Base-by-base conservation (phyloP, 2,797 vertebrate genomes). In the Odontamblyopus lacepedii region DNA sequence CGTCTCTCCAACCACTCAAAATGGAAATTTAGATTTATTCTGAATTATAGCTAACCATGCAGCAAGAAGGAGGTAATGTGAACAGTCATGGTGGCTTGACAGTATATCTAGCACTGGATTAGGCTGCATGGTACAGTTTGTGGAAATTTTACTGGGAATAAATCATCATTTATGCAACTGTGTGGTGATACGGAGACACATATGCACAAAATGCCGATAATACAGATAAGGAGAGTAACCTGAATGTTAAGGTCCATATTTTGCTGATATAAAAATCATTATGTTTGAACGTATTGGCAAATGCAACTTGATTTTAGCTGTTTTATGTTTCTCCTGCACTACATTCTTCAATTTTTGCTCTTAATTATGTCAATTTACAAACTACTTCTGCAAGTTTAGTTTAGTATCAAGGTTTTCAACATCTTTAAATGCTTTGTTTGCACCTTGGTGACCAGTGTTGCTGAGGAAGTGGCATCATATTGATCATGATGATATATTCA, bases 1-100 rank as follows among this genome's bases (percentile, higher is more conserved):
- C 23, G 23, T 56, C n/a, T 56, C n/a, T 55, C n/a, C 30, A 69
- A 26, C 53, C 15, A 59, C 53, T 69, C 32, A 57, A 69, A 59
- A 57, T 69, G 55, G 30, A 69, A 57, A 69, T 68, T 23, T 68
- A 32, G 29, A 55, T 35, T 56, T 67, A 67, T 53, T 67, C n/a
- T 53, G 44, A 50, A 62, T 53, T 16, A 38, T n/a, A 48, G 65
- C 48, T 29, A 67, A 67, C 48, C 65, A 67, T 67, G 64, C 23
- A 66, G 26, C 65, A 19, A 32, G 48, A 16, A n/a, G 27, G 27
- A 16, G 50, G 18, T 32, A 30, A 55, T 67, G 65, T 67, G 48
- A 53, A 27, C 16, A 32, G 65, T 30, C 65, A 53, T 32, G 64
- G 44, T 66, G 48, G 44, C 50, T 26, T 63, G 44, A 66, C 48